A percentile compares a stretch with the other conserved stretches of the same genome.
These are phyloP conservation scores for Fistularia tabacaria DNA, from an alignment of 2,797 vertebrate species.

Conservation along the genomic window DNA sequence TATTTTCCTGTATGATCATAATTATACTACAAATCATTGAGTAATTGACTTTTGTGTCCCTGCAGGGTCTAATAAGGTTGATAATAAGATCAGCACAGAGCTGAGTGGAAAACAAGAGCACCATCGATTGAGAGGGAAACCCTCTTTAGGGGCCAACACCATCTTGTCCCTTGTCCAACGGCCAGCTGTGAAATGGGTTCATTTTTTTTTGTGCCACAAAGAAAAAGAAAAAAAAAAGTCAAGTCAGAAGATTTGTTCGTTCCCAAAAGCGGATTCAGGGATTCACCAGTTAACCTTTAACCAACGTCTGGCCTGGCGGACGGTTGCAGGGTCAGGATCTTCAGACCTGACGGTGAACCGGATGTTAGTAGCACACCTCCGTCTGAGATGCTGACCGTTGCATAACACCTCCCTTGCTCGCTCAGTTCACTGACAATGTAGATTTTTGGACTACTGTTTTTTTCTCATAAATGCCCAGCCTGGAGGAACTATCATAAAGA, in stretches of 20 bases:
- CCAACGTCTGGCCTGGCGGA: no score
- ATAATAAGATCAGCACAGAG: background rate
- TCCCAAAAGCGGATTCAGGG: no score
- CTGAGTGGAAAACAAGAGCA: slow-evolving; percentile 2
- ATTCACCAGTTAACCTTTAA: no score
- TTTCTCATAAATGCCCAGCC: no score
- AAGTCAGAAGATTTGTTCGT: background rate
- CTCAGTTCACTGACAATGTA: background rate
- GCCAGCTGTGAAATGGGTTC: background rate
- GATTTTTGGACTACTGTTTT: background rate
- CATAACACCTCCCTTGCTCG: no score
- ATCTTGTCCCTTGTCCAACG: slow-evolving; percentile 1
- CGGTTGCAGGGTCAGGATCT: slow-evolving; percentile 1
- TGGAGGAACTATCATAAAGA: no score
- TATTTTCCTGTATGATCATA: no score
- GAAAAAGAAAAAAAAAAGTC: background rate
- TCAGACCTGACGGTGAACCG: slow-evolving; percentile 16
- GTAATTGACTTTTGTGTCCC: background rate
- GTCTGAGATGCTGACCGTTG: background rate
- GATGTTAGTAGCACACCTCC: slow-evolving; percentile 11
- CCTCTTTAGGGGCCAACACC: background rate
- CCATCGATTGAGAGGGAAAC: background rate
- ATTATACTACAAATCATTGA: background rate
- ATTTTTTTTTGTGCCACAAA: slow-evolving; percentile 7
- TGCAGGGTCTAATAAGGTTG: slow-evolving; percentile 1